phyloP scores from a whole-genome alignment of 1,140 invertebrate genomes.

The Aphelenchoides besseyi region DNA sequence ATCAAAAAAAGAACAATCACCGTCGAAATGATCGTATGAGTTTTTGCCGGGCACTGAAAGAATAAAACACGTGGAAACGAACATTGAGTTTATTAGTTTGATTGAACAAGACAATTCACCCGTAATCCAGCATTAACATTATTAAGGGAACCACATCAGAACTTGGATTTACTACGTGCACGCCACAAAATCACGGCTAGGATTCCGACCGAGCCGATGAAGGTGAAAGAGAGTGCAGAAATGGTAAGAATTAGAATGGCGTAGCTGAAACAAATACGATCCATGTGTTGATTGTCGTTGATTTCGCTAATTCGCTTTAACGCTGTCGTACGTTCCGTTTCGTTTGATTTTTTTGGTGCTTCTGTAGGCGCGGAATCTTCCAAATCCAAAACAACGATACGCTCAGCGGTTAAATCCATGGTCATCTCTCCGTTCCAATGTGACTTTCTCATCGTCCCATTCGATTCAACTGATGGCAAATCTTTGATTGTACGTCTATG shows the following conservation, averaged over 20 bases:
- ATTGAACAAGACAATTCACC: too few relatives aligned
- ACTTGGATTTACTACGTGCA: not conserved
- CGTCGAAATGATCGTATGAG: too few relatives aligned
- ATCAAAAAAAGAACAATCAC: too few relatives aligned
- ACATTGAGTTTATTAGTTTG: too few relatives aligned
- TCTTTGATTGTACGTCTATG: slow-evolving; percentile 24
- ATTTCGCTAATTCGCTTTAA: not conserved
- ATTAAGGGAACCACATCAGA: not conserved
- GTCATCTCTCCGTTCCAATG: slow-evolving; percentile 19
- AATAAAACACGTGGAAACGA: too few relatives aligned
- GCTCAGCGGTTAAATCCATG: slow-evolving; percentile 57
- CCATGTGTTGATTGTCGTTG: not conserved
- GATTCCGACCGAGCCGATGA: not conserved
- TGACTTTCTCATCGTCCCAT: slow-evolving; percentile 28
- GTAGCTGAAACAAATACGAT: not conserved
- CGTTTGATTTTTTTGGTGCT: slow-evolving; percentile 1
- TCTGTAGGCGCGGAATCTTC: slow-evolving; percentile 39
- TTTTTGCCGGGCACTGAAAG: too few relatives aligned
- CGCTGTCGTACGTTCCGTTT: not conserved
- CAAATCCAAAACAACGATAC: slow-evolving; percentile 59
- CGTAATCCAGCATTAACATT: not conserved
- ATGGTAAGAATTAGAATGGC: not conserved
- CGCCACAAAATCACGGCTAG: not conserved
- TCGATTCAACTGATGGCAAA: slow-evolving; percentile 14
- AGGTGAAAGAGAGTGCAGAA: not conserved